Percentiles rank a stretch among this genome's conserved stretches.
These are phyloP conservation scores for Rissa tridactyla DNA, from an alignment of 2,113 vertebrate species.

Conservation along the genomic window DNA sequence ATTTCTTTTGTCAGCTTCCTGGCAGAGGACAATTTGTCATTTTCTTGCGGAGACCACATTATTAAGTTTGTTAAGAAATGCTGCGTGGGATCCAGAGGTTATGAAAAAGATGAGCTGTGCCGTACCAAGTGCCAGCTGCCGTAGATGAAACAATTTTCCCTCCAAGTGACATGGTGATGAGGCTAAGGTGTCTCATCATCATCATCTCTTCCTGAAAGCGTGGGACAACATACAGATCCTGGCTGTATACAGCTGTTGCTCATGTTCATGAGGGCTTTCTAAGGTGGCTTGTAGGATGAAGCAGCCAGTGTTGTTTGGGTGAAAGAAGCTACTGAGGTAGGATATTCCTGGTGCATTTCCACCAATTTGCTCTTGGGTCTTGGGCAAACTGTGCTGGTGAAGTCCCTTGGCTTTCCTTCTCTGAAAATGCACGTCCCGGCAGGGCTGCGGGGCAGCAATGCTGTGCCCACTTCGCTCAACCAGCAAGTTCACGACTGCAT, in stretches of 20 bases:
- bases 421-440: not conserved
- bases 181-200: not conserved
- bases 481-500: not conserved
- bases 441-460: not conserved
- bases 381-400: not conserved
- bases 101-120: conserved; percentile 6
- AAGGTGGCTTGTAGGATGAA: not conserved
- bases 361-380: not conserved
- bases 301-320: not conserved
- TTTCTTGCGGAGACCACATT: conserved; percentile 25
- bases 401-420: not conserved
- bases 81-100: not conserved
- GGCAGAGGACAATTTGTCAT: conserved; percentile 32
- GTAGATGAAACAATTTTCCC: not conserved
- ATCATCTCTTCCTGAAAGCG: not conserved
- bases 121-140: not conserved
- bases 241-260: not conserved
- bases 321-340: not conserved
- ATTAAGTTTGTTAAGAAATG: conserved; percentile 50
- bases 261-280: not conserved
- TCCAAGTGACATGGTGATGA: not conserved
- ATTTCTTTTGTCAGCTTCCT: conserved; percentile 40
- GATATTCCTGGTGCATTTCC: not conserved
- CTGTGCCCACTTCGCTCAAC: accelerated
- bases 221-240: not conserved